Evolutionary conservation across 2,113 vertebrate species (phyloP).

Genomic region (Diphyllodes magnificus): DNA sequence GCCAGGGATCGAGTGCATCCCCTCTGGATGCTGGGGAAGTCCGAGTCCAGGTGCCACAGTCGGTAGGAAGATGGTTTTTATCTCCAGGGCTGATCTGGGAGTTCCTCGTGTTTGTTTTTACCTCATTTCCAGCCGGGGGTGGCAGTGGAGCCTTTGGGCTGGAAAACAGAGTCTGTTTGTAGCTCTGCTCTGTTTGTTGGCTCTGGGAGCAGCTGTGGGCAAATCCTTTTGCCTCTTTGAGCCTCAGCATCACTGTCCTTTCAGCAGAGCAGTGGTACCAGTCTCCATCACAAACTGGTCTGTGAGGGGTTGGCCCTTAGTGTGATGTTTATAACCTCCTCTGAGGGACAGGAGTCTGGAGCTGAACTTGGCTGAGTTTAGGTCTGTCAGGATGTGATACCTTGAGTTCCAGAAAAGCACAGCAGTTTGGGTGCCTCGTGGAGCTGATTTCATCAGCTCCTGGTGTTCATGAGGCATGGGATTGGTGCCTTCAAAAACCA

Average conservation of each 20-base stretch:
- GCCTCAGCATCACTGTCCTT: not conserved
- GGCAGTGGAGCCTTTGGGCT: not conserved
- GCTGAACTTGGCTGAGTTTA: not conserved
- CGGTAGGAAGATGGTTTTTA: constrained; percentile 70
- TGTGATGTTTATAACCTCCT: not conserved
- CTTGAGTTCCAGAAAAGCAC: not conserved
- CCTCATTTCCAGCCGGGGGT: not conserved
- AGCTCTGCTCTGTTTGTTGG: not conserved
- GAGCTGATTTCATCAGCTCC: not conserved
- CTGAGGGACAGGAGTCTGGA: not conserved
- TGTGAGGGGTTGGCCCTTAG: not conserved
- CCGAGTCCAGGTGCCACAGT: constrained; percentile 77
- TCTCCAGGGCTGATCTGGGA: not conserved
- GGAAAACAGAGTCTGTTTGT: not conserved
- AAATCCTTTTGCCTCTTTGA: not conserved
- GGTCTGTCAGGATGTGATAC: not conserved
- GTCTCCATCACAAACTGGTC: not conserved
- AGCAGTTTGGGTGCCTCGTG: not conserved
- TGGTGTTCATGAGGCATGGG: not conserved
- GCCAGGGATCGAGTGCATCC: constrained; percentile 61
- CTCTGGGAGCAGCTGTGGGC: not conserved
- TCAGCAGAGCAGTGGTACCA: not conserved
- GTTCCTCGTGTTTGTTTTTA: not conserved
- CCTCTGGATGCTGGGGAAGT: constrained; percentile 81
- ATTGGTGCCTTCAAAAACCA: not conserved